These are phyloP conservation scores for Selene dorsalis DNA, from an alignment of 2,797 vertebrate genomes.

Conservation along the genomic window DNA sequence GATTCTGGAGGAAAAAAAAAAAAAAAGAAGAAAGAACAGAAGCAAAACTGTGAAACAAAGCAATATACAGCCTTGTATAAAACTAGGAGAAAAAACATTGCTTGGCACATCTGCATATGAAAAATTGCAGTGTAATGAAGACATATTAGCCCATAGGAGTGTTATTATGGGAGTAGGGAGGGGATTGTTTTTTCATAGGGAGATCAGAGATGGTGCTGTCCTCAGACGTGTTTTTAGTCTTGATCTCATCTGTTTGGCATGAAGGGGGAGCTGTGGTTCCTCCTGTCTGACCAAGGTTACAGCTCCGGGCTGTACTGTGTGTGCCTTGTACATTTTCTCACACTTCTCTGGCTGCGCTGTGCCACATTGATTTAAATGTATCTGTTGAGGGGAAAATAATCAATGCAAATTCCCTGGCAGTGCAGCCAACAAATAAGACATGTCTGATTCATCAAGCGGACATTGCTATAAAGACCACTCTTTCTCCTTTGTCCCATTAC, in stretches of 20 bases:
- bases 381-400: constrained; percentile 96
- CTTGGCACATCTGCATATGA: constrained; percentile 60
- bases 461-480: constrained; percentile 91
- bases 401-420: constrained; percentile 95
- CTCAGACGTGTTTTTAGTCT: constrained; percentile 63
- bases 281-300: constrained; percentile 85
- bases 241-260: constrained; percentile 89
- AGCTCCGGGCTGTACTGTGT: constrained; percentile 67
- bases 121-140: constrained; percentile 73
- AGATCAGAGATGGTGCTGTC: constrained; percentile 65
- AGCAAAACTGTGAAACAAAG: constrained; percentile 25
- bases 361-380: constrained; percentile 93
- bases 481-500: constrained; percentile 75
- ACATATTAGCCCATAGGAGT: constrained; percentile 70
- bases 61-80: constrained; percentile 36
- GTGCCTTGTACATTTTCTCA: constrained; percentile 83
- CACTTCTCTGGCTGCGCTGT: constrained; percentile 85
- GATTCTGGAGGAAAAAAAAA: not conserved
- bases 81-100: constrained; percentile 39
- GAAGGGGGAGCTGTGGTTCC: constrained; percentile 99
- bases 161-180: constrained; percentile 52
- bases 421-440: constrained; percentile 87
- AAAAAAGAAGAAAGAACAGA: constrained; percentile 15
- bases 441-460: constrained; percentile 93
- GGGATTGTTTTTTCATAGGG: constrained; percentile 43